A percentile compares a stretch with the other conserved stretches of the same genome.
Conservation (phyloP, 2,113 vertebrate species). For the Bubo scandiacus region DNA sequence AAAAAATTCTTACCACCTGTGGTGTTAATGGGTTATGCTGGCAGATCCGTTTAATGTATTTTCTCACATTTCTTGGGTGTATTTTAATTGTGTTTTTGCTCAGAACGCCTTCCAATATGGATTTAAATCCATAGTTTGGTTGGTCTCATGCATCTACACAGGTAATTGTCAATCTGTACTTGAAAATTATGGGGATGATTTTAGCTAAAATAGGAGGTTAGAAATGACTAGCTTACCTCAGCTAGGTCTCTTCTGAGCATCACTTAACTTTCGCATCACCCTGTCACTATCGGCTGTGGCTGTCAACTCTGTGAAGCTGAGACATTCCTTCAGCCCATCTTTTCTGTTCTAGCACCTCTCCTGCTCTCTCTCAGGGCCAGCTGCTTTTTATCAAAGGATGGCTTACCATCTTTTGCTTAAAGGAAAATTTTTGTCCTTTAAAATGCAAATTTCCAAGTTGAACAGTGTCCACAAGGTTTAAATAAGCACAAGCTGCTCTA, state of each 20-base stretch:
- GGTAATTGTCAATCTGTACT: not conserved
- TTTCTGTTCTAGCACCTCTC: not conserved
- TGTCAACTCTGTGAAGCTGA: not conserved
- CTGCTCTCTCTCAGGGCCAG: not conserved
- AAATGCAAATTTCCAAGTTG: not conserved
- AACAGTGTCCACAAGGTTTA: not conserved
- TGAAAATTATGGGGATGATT: not conserved
- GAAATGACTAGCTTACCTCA: slow-evolving; percentile 9
- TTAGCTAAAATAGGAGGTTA: not conserved
- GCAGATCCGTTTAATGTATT: not conserved
- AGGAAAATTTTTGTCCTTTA: not conserved
- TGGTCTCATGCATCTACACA: not conserved
- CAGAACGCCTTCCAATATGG: not conserved
- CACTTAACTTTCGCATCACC: not conserved
- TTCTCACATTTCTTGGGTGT: not conserved
- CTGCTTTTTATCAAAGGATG: slow-evolving; percentile 26
- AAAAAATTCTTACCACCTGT: not conserved
- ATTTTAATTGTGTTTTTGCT: not conserved
- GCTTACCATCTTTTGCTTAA: not conserved
- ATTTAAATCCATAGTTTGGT: not conserved
- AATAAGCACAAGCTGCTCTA: not conserved
- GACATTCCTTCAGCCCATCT: slow-evolving; percentile 32
- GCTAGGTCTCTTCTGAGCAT: not conserved
- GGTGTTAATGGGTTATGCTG: slow-evolving; percentile 9
- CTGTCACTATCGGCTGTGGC: slow-evolving; percentile 27